These are phyloP conservation scores for Aspiorhynchus laticeps DNA, from an alignment of 2,113 vertebrate species.

Conservation along the genomic window DNA sequence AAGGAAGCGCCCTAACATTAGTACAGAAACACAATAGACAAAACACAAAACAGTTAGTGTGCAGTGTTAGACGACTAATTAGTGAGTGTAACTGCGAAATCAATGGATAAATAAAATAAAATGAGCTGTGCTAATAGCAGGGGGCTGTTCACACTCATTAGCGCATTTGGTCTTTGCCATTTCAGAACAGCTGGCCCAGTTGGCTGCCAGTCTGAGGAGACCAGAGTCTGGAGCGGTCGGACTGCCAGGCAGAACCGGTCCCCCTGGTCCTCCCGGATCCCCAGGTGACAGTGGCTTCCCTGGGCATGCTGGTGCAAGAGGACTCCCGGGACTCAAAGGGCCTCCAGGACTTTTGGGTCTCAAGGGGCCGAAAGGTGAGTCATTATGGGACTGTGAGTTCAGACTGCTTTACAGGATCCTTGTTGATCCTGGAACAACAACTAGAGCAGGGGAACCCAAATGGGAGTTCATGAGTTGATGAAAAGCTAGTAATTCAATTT, in stretches of 20 bases:
- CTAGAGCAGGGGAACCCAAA: not conserved
- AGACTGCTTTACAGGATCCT: not conserved
- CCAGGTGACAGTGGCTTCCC: conserved; percentile 92
- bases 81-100: conserved; percentile 24
- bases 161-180: conserved; percentile 29
- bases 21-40: not conserved
- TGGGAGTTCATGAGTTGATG: not conserved
- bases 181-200: conserved; percentile 92
- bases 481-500: not conserved
- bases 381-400: not conserved
- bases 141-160: conserved; percentile 12
- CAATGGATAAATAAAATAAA: conserved; percentile 13
- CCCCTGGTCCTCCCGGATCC: conserved; percentile 84
- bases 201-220: conserved; percentile 92
- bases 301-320: conserved; percentile 89
- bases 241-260: conserved; percentile 89
- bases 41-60: not conserved
- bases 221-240: conserved; percentile 90
- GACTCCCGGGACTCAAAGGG: conserved; percentile 94
- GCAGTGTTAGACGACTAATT: not conserved
- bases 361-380: conserved; percentile 93
- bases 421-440: not conserved
- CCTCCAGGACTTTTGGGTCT: conserved; percentile 84
- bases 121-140: not conserved
- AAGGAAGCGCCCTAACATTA: conserved; percentile 7